Conservation (phyloP, 2,113 vertebrate species). For the Meriones unguiculatus region DNA sequence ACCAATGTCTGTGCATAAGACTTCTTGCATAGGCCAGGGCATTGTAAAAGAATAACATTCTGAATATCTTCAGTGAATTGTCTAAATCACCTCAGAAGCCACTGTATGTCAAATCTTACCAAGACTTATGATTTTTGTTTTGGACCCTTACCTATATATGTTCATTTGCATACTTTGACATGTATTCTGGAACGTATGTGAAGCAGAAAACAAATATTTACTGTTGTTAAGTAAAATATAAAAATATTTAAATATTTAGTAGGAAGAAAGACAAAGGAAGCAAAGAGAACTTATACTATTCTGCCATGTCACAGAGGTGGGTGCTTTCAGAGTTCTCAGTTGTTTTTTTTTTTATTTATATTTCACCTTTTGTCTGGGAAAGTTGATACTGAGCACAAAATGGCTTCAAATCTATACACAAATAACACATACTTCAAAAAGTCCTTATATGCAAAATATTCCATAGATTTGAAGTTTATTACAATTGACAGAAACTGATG, state of each 20-base stretch:
- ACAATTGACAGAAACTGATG: not conserved
- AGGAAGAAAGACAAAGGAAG: no score
- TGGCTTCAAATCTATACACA: not conserved
- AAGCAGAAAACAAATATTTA: not conserved
- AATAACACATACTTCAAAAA: not conserved
- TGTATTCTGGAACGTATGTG: not conserved
- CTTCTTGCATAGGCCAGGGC: not conserved
- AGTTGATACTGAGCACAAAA: not conserved
- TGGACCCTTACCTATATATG: not conserved
- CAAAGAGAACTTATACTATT: not conserved
- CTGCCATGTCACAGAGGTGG: not conserved
- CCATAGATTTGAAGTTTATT: not conserved
- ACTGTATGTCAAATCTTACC: not conserved
- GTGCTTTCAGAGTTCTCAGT: not conserved
- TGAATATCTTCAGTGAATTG: not conserved
- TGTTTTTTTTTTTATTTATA: conserved; percentile 26
- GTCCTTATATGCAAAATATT: not conserved
- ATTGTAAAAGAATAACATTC: not conserved
- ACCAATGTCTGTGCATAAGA: not conserved
- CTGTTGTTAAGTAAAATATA: not conserved
- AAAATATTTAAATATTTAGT: not conserved
- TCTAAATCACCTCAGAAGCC: not conserved
- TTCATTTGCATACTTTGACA: not conserved
- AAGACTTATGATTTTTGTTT: not conserved
- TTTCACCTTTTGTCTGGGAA: not conserved